phyloP scores from a whole-genome alignment of 2,797 vertebrate species.

The Columba guinea region DNA sequence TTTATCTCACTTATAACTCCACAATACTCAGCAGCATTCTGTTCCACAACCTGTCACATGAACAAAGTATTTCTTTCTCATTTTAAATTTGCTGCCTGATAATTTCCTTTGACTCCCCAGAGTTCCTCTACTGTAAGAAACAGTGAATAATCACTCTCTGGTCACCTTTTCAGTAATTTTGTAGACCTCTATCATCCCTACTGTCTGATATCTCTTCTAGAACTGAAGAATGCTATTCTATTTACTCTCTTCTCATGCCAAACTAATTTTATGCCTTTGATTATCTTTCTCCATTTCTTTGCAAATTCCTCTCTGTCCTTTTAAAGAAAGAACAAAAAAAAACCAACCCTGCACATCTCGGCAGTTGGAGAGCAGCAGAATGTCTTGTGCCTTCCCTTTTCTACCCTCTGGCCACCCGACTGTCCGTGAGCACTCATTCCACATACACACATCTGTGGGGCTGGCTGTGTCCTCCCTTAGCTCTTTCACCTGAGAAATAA shows the following conservation, averaged over 20 bases:
- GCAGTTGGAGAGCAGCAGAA: background rate
- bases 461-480: background rate
- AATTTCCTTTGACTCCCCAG: background rate
- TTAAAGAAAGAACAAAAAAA: background rate
- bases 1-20: background rate
- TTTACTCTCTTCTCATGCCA: background rate
- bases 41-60: background rate
- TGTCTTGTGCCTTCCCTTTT: background rate
- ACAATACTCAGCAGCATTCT: background rate
- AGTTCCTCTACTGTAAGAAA: background rate
- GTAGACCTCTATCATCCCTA: background rate
- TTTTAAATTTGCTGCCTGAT: background rate
- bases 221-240: background rate
- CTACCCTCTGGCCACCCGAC: background rate
- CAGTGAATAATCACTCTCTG: background rate
- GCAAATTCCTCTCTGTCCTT: background rate
- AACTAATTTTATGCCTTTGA: background rate
- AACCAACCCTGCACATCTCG: background rate
- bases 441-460: background rate
- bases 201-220: background rate
- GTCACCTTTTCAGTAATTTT: background rate
- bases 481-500: background rate
- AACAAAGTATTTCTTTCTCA: background rate
- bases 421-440: background rate
- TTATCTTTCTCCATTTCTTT: background rate